Base-by-base conservation (phyloP, 2,113 vertebrate genomes). In the Rhinolophus sinicus region DNA sequence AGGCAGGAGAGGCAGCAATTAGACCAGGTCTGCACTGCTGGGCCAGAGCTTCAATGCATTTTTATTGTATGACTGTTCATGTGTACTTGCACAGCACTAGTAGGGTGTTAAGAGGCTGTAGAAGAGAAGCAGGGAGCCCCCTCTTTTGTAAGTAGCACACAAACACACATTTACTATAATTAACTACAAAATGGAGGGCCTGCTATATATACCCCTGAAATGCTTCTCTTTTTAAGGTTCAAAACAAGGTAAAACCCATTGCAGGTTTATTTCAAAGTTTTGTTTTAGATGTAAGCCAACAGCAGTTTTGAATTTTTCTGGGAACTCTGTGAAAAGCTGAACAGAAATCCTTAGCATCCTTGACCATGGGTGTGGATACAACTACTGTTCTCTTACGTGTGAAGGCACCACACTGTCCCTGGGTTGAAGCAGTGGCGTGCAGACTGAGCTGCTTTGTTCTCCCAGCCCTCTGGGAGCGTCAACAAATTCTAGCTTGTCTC, bases 221-320 rank as follows among this genome's bases (percentile, higher is more conserved):
- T 54, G 47, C 56, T 38, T 87, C 78, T 84, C 75, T n/a, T 76
- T 93, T 64, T 33, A 88, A 95, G 60, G 70, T 72, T 62, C 73
- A 86, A 90, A 87, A 76, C 54, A 81, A 72, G 81, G 67, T 54
- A 54, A 54, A 54, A 54, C 16, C 14, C 52, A 82, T 73, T 78
- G 72, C 26, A 67, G 18, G 58, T 83, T 86, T 72, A 58, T 84
- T 92, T 52, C 90, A 75, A 95, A 82, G 35, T 85, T 60, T 54
- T 86, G 76, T 73, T 86, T 54, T 62, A 84, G 78, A 92, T 82
- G 52, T 62, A 86, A 82, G 62, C 62, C 8, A 52, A 70, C 77
- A 28, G 21, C 28, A 40, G 80, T 84, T 75, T 90, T 87, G 18
- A 35, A 2, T 44, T 89, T 73, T 60, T 15, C 92, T 77, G 47